Base-by-base conservation (phyloP, 2,113 vertebrate genomes). In the Sprattus sprattus region DNA sequence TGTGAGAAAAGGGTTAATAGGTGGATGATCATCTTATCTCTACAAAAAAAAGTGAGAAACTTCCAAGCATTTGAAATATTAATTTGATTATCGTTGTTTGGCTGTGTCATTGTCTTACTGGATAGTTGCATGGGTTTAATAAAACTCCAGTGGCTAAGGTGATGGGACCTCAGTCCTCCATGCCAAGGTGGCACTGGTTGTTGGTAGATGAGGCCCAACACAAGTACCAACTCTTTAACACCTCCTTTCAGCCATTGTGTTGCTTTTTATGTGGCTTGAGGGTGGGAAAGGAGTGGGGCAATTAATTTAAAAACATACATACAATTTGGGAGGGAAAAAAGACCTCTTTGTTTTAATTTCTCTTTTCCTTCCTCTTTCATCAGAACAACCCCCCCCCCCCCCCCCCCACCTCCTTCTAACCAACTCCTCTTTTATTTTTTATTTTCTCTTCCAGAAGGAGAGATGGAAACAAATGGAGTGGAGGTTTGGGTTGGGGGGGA, bases 401-500 rank as follows among this genome's bases (percentile, higher is more conserved):
- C 85, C 86, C 86, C 88, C 88, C 90, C 88, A 84, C 86, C 86
- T 88, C 91, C 91, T 84, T 84, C 82, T 80, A 81, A 89, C 88
- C 82, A 90, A 91, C 91, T 88, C 86, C 83, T 89, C 90, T 93
- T 95, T 92, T 93, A 88, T 86, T 91, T 94, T 93, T 94, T 86
- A 93, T 94, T 78, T 93, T 92, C 90, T 94, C 93, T 94, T 92
- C 91, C 92, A 91, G 91, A 91, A 90, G 89, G 87, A 75, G 86
- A 89, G 90, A 92, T 91, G 83, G 93, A 86, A 93, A 94, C 94
- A 94, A 94, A 93, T 91, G 91, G 88, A 90, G 87, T 78, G 71
- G 71, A 78, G 28, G 64, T 71, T 71, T 71, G 64, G 25, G 71
- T 32, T 78, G 28, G 8, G 71, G 64, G 8, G 25, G 28, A 67